These are phyloP conservation scores for Anneissia japonica DNA, from an alignment of 35 echinoderm and acorn worm genomes.

Conservation along the genomic window DNA sequence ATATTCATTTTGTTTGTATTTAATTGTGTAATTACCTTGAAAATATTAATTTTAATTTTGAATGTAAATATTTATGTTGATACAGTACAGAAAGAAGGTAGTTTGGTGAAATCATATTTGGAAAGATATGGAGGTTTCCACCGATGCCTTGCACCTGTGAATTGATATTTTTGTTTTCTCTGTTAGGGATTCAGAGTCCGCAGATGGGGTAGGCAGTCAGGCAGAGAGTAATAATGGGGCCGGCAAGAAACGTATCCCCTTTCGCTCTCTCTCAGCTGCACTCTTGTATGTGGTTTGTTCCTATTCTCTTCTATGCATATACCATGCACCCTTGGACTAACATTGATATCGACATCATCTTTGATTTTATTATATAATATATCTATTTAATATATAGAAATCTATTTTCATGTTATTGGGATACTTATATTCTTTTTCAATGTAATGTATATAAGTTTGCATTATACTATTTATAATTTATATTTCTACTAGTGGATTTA, in stretches of 20 bases:
- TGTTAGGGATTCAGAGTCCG: neutral
- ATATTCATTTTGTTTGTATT: no score
- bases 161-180: conserved; percentile 2
- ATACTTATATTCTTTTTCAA: no score
- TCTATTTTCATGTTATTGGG: no score
- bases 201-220: neutral
- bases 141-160: neutral
- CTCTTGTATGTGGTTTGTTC: conserved; percentile 1
- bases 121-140: neutral
- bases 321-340: neutral
- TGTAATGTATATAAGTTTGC: no score
- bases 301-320: neutral
- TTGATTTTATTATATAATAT: no score
- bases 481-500: no score
- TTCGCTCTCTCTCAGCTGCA: neutral
- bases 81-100: no score
- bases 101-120: neutral
- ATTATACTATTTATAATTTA: no score
- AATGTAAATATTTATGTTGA: no score
- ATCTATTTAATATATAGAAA: no score
- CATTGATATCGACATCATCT: neutral
- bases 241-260: neutral
- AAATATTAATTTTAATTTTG: no score
- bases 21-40: no score
- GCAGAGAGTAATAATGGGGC: neutral